phyloP scores from a whole-genome alignment of 2,113 vertebrate species.

The Sterrhoptilus dennistouni region DNA sequence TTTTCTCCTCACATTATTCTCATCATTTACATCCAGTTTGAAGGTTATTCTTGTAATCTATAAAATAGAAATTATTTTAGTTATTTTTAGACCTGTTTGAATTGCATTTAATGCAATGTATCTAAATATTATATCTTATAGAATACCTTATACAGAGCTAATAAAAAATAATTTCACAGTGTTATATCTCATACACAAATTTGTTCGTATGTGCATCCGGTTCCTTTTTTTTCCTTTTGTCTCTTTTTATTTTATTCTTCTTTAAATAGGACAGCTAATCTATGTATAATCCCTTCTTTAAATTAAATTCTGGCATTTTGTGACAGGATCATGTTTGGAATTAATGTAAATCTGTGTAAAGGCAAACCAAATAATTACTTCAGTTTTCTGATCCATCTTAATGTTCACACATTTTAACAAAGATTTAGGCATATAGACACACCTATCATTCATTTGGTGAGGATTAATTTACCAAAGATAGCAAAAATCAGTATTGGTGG shows the following conservation, averaged over 20 bases:
- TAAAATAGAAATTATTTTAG: background rate
- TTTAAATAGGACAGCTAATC: background rate
- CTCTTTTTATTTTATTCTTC: too few species aligned
- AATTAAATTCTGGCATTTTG: slow-evolving; percentile 27
- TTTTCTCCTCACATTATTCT: background rate
- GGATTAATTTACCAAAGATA: slow-evolving; percentile 1
- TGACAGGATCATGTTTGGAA: slow-evolving; percentile 23
- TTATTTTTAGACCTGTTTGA: background rate
- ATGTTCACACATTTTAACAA: slow-evolving; percentile 25
- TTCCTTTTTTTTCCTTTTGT: background rate
- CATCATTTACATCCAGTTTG: background rate
- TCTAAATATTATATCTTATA: background rate
- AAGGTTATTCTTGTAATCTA: background rate
- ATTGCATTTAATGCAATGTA: background rate
- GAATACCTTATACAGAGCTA: background rate
- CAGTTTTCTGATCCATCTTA: slow-evolving; percentile 13
- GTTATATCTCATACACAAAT: background rate
- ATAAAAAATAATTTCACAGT: background rate
- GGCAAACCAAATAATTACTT: background rate
- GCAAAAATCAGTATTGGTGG: background rate
- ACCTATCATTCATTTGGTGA: background rate
- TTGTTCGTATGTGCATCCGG: background rate
- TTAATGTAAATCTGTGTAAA: background rate
- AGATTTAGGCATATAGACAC: background rate
- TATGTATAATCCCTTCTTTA: slow-evolving; percentile 28